Base-by-base conservation (phyloP, 2,797 vertebrate genomes). In the Esox lucius region DNA sequence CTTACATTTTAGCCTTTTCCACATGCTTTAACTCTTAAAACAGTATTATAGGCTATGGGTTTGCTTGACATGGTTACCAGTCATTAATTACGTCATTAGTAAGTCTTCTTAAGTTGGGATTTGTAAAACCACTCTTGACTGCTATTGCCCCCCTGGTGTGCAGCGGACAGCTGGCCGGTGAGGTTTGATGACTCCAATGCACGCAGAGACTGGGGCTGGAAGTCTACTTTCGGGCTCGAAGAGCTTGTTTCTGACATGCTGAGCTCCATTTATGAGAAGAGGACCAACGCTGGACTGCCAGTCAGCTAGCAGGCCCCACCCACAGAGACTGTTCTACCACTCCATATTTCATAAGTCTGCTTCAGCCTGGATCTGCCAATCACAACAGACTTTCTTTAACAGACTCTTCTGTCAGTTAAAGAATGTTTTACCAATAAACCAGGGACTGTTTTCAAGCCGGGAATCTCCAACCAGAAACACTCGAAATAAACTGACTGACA, bases 161-260 rank as follows among this genome's bases (percentile, higher is more conserved):
- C 82, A 94, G 94, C 94, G 59, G 94, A 95, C 87, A 94, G 93
- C 78, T 95, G 94, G 94, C 94, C 94, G 0, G 89, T 94, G 81
- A 89, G 94, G 75, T 92, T 94, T 72, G 94, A 95, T 56, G 93
- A 95, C 87, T 88, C 90, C 77, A 94, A 94, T 19, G 94, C 94
- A 51, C 91, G 90, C 79, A 91, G 90, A 77, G 94, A 95, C 5
- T 94, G 94, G 94, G 92, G 92, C 51, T 95, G 94, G 94, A 82
- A 80, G 62, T 89, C 93, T 1, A 82, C 72, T 0, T 94, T 80
- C 1, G 81, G 81, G 15, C 88, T 94, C 0, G 87, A 94, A 17
- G 91, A 92, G 80, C 78, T 95, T 74, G 94, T 95, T 59, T 51
- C 80, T 5, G 93, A 94, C 85, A 94, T 95, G 93, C 81, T 95